These are phyloP conservation scores for Pantelozetes paolii DNA, from an alignment of 2,888 invertebrate species.

Conservation along the genomic window DNA sequence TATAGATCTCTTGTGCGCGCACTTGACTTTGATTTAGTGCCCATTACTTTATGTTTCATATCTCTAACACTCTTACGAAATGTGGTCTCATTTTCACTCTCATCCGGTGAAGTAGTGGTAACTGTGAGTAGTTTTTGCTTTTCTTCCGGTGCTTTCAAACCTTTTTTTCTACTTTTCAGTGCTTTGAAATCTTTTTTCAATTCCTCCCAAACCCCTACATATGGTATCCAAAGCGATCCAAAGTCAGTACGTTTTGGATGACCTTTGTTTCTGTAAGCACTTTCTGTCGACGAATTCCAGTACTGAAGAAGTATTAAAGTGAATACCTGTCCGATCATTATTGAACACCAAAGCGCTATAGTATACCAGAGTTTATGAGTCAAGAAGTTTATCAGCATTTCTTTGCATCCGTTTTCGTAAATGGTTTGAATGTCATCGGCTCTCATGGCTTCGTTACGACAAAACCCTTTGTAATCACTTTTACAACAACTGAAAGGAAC, in stretches of 20 bases:
- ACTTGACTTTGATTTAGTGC: too few species aligned
- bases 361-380: not conserved
- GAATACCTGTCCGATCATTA: not conserved
- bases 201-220: too few species aligned
- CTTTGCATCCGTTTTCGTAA: not conserved
- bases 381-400: not conserved
- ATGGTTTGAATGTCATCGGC: not conserved
- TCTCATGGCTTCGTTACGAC: not conserved
- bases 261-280: not conserved
- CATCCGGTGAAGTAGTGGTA: too few species aligned
- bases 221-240: not conserved
- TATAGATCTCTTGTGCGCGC: too few species aligned
- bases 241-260: not conserved
- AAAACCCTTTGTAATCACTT: not conserved
- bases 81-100: too few species aligned
- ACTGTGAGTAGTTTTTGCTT: too few species aligned
- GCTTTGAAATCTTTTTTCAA: too few species aligned
- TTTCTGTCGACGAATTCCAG: conserved; percentile 6
- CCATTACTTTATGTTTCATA: too few species aligned
- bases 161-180: too few species aligned
- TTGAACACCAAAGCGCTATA: not conserved
- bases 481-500: conserved; percentile 26
- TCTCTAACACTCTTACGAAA: too few species aligned
- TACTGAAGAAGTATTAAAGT: not conserved
- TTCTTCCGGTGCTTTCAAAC: too few species aligned